These are phyloP conservation scores for Sitophilus oryzae DNA, from an alignment of 1,140 invertebrate species.

Conservation along the genomic window DNA sequence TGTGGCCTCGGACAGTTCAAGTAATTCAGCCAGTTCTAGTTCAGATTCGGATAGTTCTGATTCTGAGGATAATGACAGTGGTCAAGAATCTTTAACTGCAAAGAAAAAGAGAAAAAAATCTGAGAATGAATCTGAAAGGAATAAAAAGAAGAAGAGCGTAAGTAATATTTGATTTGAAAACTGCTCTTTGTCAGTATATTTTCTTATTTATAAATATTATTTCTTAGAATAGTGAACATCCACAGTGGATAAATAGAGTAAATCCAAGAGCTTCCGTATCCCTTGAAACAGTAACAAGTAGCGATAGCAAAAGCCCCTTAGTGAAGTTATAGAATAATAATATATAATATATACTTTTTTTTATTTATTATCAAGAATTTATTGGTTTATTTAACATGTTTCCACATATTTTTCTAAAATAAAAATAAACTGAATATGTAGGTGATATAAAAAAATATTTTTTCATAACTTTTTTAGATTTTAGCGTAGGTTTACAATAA, in stretches of 20 bases:
- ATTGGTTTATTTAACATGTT: too few species aligned
- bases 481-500: conserved; percentile 5
- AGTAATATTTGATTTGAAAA: conserved; percentile 10
- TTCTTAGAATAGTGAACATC: conserved; percentile 3
- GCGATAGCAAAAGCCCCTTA: background rate
- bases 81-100: conserved; percentile 82
- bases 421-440: too few species aligned
- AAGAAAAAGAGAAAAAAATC: conserved; percentile 68
- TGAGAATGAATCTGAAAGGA: conserved; percentile 37
- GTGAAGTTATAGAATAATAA: too few species aligned
- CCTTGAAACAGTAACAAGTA: background rate
- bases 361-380: too few species aligned
- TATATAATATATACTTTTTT: too few species aligned
- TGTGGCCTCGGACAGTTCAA: conserved; percentile 90
- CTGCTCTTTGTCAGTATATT: background rate
- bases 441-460: conserved; percentile 6
- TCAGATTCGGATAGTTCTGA: conserved; percentile 55
- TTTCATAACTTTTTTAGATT: conserved; percentile 8
- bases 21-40: conserved; percentile 80
- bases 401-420: too few species aligned
- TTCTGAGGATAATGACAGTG: conserved; percentile 73
- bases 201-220: background rate
- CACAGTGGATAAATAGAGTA: conserved; percentile 11
- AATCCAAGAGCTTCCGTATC: conserved; percentile 21
- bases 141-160: conserved; percentile 34